A percentile compares a stretch with the other conserved stretches of the same genome.
Evolutionary conservation across 2,888 invertebrate genomes (phyloP).

Genomic region (Lampropteryx suffumata): DNA sequence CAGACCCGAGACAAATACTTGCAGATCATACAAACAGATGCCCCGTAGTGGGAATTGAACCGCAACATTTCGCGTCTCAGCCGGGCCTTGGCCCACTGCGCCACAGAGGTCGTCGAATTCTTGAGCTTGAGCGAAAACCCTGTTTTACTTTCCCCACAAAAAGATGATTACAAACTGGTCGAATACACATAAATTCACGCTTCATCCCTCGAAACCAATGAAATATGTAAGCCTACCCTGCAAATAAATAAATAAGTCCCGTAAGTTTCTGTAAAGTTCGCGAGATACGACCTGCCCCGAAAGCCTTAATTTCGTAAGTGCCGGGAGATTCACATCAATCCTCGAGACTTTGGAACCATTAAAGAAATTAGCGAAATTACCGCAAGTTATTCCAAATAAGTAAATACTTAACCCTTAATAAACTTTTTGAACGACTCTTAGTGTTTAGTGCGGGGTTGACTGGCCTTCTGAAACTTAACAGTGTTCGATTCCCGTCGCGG

Average conservation of each 20-base stretch:
- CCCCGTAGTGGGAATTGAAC: too few species aligned
- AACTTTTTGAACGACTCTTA: neutral
- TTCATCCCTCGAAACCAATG: conserved; percentile 11
- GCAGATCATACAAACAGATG: too few species aligned
- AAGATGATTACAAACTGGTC: neutral
- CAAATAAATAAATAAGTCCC: conserved; percentile 18
- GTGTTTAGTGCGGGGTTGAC: neutral
- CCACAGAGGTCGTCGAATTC: too few species aligned
- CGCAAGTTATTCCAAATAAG: conserved; percentile 18
- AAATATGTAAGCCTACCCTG: conserved; percentile 6
- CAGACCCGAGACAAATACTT: too few species aligned
- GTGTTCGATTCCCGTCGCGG: too few species aligned
- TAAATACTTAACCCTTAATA: conserved; percentile 7
- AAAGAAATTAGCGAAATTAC: conserved; percentile 27
- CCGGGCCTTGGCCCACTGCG: too few species aligned
- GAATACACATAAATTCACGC: neutral
- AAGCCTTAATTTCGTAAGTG: conserved; percentile 23
- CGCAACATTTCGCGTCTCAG: too few species aligned
- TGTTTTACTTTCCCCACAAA: too few species aligned
- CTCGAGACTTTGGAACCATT: conserved; percentile 18
- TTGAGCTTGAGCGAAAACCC: too few species aligned
- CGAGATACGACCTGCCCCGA: conserved; percentile 12
- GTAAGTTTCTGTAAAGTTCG: conserved; percentile 14
- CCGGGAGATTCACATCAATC: conserved; percentile 15
- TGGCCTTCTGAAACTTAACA: too few species aligned